phyloP scores from a whole-genome alignment of 64 coral and sea anemone genomes.

The Dendrophyllia cribrosa region DNA sequence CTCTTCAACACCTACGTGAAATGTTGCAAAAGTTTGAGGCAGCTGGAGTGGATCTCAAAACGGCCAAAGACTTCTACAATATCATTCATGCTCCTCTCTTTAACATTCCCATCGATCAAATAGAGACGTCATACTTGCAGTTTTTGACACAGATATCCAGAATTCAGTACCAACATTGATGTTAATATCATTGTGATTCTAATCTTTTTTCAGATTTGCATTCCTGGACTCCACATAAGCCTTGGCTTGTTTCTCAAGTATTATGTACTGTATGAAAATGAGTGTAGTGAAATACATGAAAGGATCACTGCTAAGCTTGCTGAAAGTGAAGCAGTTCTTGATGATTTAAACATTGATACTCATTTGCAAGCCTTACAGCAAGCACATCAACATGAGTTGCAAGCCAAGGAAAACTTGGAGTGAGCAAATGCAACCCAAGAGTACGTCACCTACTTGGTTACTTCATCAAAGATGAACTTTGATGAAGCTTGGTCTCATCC shows the following conservation, averaged over 20 bases:
- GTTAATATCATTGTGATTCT: not conserved
- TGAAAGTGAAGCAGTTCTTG: not conserved
- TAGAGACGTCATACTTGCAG: not conserved
- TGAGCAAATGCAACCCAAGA: too few relatives aligned
- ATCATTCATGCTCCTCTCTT: conserved; percentile 33
- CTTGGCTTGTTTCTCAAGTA: conserved; percentile 51
- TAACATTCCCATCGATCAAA: conserved; percentile 29
- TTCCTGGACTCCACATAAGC: conserved; percentile 45
- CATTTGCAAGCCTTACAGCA: not conserved
- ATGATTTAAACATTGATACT: too few relatives aligned
- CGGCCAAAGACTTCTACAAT: conserved; percentile 44
- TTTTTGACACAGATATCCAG: not conserved
- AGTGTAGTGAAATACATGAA: not conserved
- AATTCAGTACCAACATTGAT: not conserved
- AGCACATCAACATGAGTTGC: not conserved
- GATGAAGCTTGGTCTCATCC: too few relatives aligned
- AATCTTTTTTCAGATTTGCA: conserved; percentile 31
- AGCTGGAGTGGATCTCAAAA: conserved; percentile 41
- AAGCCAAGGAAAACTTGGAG: too few relatives aligned
- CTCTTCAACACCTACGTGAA: conserved; percentile 20
- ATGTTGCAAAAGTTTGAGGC: conserved; percentile 19
- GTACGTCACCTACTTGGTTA: too few relatives aligned
- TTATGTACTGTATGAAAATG: not conserved
- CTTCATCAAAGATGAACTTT: too few relatives aligned
- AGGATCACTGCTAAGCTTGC: not conserved